Percentiles rank a stretch among this genome's conserved stretches.
These are phyloP conservation scores for Varanus komodoensis DNA, from an alignment of 2,113 vertebrate genomes.

Conservation along the genomic window DNA sequence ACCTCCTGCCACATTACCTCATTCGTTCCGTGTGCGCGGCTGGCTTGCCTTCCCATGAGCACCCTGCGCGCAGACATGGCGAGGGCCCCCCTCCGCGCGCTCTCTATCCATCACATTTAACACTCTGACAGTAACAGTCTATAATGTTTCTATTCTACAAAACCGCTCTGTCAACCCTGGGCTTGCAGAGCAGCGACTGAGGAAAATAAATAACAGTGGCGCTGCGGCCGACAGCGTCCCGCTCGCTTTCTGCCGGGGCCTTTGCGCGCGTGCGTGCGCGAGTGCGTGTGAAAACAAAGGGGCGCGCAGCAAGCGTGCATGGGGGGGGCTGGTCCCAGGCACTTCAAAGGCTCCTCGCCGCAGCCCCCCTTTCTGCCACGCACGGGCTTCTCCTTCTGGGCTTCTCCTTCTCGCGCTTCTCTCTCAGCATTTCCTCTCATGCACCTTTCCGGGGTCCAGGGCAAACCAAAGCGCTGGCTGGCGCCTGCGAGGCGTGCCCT, in stretches of 20 bases:
- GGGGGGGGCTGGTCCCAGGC: constrained; percentile 24
- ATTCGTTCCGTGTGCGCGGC: constrained; percentile 94
- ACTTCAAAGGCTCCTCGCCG: too few relatives aligned
- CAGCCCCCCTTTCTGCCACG: background rate
- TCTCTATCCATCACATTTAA: constrained; percentile 99
- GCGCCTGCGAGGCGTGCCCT: background rate
- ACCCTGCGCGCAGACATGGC: constrained; percentile 87
- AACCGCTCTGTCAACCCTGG: constrained; percentile 98
- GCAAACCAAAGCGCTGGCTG: background rate
- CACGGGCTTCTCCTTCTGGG: too few relatives aligned
- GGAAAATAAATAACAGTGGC: constrained; percentile 98
- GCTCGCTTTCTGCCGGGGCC: constrained; percentile 75
- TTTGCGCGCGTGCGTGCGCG: background rate
- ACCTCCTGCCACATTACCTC: constrained; percentile 94
- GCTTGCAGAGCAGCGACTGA: constrained; percentile 95
- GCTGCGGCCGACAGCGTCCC: constrained; percentile 82
- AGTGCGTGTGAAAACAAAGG: background rate
- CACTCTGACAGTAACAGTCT: constrained; percentile 99
- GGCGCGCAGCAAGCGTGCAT: background rate
- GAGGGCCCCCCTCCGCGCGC: constrained; percentile 87
- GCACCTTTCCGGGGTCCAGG: background rate
- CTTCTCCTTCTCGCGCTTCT: too few relatives aligned
- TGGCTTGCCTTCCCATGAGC: constrained; percentile 91
- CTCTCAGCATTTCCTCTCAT: constrained; percentile 2
- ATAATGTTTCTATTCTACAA: constrained; percentile 99